Base-by-base conservation (phyloP, 2,797 vertebrate genomes). In the Chrysolophus pictus region DNA sequence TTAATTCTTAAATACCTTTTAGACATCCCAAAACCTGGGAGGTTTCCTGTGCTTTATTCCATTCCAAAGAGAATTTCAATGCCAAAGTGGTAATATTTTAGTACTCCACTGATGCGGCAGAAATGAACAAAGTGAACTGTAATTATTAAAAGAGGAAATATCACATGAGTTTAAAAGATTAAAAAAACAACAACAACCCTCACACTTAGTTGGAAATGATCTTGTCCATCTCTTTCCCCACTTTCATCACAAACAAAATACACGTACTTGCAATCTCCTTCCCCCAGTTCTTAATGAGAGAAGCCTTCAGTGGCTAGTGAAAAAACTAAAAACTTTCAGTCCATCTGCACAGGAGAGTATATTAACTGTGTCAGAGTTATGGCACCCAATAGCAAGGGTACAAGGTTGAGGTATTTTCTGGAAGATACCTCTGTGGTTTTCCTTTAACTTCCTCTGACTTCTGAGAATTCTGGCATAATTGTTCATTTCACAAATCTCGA, bases 181-280 rank as follows among this genome's bases (percentile, higher is more conserved):
- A 11, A 42, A 42, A 18, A 42, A 49, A 12, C 9, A 47, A 47
- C 21, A 47, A 11, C 19, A 64, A 31, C 24, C 28, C 29, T 69
- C 62, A 56, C 2, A 2, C 41, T 91, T 75, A 86, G 47, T 74
- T 88, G 37, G 49, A 62, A 93, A 87, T 79, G 1, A 65, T 63
- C 31, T 35, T 2, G 5, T 67, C 15, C 1, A 0, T 72, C n/a
- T 81, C 74, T 12, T 11, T 26, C 12, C 23, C 14, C 0, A 0
- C 10, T 64, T 84, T 74, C 22, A 47, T 64, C 62, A 58, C 11
- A 55, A 23, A 49, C 0, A 0, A 29, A 1, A 2, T 10, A 21
- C 26, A 53, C 22, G 35, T 37, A 35, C 14, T 9, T 4, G 1
- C 14, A 51, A 29, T 71, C 53, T 80, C 23, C 15, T 70, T 74